Base-by-base conservation (phyloP, 2,888 invertebrate species). In the Digitonthophagus gazella region DNA sequence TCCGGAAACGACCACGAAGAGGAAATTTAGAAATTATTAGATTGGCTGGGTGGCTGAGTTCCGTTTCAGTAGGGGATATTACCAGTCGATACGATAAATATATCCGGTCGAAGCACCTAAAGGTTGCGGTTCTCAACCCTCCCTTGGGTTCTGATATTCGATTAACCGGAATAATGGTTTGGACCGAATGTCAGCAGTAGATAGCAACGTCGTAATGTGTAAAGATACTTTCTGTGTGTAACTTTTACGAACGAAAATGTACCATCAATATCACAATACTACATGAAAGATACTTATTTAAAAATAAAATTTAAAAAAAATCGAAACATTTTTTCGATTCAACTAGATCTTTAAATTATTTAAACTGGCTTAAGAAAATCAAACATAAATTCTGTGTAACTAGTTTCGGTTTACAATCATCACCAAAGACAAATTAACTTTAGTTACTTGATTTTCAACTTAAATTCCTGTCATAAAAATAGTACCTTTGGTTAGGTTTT, bases 151-250 rank as follows among this genome's bases (percentile, higher is more conserved):
- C 69, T 74, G 75, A 72, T 73, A 76, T 74, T 76, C 76, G 76
- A 76, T 76, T 76, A 76, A 76, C 75, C 75, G 76, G 76, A 76
- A 76, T 76, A 76, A 76, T 76, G 74, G 74, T 69, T 69, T 72
- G 74, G 73, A 69, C 65, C 73, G 76, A 75, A 75, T 76, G 76
- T 74, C 71, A 71, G 70, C 67, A 55, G 64, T 72, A 76, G 76
- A 76, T 76, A 76, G 73, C 73, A 67, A 54, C 28, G 28, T 44
- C 28, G 28, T 44, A 44, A 44, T 44, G 28, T 44, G 28, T 44
- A 11, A 8, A 44, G 28, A 44, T 44, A 6, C 28, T 44, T 11
- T 8, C 28, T 44, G 11, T 11, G 11, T 44, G 28, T 44, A 44
- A 6, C 28, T 44, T 44, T 44, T 1, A 44, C 6, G 28, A 5